phyloP scores from a whole-genome alignment of 2,113 vertebrate genomes.

The Bubo scandiacus region DNA sequence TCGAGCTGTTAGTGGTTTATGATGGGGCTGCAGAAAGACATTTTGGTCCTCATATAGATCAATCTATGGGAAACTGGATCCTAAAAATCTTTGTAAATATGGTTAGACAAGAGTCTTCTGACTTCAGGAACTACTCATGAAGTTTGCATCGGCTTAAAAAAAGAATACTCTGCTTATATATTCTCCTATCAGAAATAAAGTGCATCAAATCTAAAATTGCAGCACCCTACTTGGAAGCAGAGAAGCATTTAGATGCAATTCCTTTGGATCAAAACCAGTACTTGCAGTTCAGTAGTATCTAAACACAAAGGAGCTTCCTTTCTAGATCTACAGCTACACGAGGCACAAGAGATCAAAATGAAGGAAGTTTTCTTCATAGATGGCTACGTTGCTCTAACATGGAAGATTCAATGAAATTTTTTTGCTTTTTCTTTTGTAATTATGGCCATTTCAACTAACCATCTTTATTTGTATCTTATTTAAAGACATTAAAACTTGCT shows the following conservation, averaged over 20 bases:
- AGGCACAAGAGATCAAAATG: background rate
- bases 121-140: background rate
- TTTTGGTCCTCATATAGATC: background rate
- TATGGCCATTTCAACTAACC: background rate
- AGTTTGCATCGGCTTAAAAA: background rate
- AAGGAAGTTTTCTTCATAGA: background rate
- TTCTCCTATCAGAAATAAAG: background rate
- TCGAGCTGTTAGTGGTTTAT: background rate
- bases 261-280: background rate
- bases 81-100: background rate
- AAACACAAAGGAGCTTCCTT: background rate
- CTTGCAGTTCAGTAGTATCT: background rate
- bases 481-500: background rate
- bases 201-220: background rate
- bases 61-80: background rate
- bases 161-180: background rate
- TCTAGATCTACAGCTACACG: background rate
- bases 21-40: background rate
- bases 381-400: background rate
- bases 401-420: background rate
- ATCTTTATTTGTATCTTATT: background rate
- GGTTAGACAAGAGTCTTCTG: background rate
- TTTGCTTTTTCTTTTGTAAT: background rate
- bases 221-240: background rate
- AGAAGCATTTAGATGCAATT: background rate